Evolutionary conservation across 2,113 vertebrate genomes (phyloP).

Genomic region (Monopterus albus): DNA sequence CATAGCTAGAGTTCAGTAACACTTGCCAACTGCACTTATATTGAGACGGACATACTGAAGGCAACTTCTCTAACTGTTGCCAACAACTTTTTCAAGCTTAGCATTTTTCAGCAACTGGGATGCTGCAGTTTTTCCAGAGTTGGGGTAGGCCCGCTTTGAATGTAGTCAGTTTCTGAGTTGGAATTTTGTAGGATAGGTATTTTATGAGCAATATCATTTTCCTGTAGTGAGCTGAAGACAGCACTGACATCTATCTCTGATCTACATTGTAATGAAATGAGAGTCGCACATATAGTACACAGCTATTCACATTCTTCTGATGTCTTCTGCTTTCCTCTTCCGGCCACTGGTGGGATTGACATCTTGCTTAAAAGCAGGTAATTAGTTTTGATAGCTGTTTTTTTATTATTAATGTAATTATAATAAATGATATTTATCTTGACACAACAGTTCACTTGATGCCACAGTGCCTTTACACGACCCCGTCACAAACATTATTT

Average conservation of each 20-base stretch:
- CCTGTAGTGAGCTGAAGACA: slow-evolving; percentile 19
- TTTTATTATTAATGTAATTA: slow-evolving; percentile 35
- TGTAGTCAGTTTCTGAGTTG: background rate
- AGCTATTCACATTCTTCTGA: slow-evolving; percentile 72
- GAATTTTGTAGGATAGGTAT: background rate
- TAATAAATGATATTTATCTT: slow-evolving; percentile 5
- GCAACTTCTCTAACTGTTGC: background rate
- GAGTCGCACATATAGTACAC: slow-evolving; percentile 49
- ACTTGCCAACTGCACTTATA: background rate
- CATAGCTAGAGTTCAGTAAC: slow-evolving; percentile 15
- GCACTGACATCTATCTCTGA: slow-evolving; percentile 31
- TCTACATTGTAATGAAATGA: slow-evolving; percentile 48
- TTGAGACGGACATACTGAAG: background rate
- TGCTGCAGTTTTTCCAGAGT: slow-evolving; percentile 10
- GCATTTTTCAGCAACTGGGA: slow-evolving; percentile 6
- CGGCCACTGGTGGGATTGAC: slow-evolving; percentile 78
- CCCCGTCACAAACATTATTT: slow-evolving; percentile 12
- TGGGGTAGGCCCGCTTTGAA: too few species aligned
- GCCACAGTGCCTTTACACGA: slow-evolving; percentile 63
- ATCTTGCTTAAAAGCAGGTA: slow-evolving; percentile 82
- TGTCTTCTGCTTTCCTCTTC: slow-evolving; percentile 77
- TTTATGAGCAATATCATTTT: slow-evolving; percentile 31
- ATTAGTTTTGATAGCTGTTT: slow-evolving; percentile 71
- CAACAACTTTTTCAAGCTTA: background rate
- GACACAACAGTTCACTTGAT: slow-evolving; percentile 30